Base-by-base conservation (phyloP, 2,888 invertebrate species). In the Allophyes oxyacanthae region DNA sequence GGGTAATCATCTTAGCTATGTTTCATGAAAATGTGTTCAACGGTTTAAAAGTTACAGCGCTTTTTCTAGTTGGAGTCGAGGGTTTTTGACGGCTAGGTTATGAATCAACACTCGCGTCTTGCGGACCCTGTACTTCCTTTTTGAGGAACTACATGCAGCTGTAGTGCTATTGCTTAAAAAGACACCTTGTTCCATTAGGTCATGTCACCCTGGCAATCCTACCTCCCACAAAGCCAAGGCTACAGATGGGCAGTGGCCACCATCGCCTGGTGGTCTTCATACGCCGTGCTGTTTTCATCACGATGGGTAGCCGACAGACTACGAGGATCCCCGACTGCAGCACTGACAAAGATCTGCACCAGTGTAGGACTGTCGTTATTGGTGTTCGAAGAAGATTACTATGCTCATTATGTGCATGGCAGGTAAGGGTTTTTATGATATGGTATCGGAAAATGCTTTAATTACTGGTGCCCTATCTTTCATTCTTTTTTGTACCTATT, bases 341-440 rank as follows among this genome's bases (percentile, higher is more conserved):
- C 46, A 1, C 62, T 92, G 3, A 68, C 84, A 0, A 86, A 74
- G 26, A 72, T 87, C 6, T 92, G 93, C 57, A 70, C 75, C 6
- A 85, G 81, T 2, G 76, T 89, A 7, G 91, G 89, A 2, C 30
- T 90, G 0, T 94, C 94, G 0, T 46, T 94, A 10, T 44, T 94
- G 40, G 88, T 91, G 1, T 94, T 93, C 52, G 83, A 93, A 64
- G 90, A 93, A 46, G 90, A 92, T 32, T 76, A 74, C 56, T 92
- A 91, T 44, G 91, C 88, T 0, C 93, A 94, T 82, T 94, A 92
- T 67, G 86, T 94, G 6, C 90, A 94, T 74, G 93, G 92, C 20
- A 87, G 92, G 93, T 92, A 59, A 73, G 71, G 46, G 11, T 15
- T 14, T 10, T 15, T 13, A 8, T 9, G n/a, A 28, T 8, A 28